Conservation (phyloP, 2,888 invertebrate species). For the Dysmachus trigonus region DNA sequence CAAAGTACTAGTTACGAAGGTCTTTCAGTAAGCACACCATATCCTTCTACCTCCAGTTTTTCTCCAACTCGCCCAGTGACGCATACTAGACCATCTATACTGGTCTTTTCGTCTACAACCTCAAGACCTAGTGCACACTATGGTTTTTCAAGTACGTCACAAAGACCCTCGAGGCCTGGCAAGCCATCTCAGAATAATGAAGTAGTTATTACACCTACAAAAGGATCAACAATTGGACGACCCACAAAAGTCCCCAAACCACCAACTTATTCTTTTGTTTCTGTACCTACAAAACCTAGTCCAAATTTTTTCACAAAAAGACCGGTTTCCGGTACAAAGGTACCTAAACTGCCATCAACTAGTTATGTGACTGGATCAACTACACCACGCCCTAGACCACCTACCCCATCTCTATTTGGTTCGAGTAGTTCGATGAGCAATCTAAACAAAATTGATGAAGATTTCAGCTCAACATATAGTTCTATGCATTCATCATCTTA, state of each 20-base stretch:
- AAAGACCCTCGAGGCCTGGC: conserved; percentile 53
- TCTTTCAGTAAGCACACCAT: conserved; percentile 47
- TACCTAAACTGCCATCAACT: conserved; percentile 64
- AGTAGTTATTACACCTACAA: conserved; percentile 43
- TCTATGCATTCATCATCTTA: conserved; percentile 63
- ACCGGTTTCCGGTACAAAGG: conserved; percentile 45
- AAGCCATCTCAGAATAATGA: conserved; percentile 30
- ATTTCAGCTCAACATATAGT: conserved; percentile 57
- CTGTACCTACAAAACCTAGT: background rate
- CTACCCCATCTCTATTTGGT: conserved; percentile 53
- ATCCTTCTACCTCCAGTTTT: conserved; percentile 30
- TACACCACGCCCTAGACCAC: conserved; percentile 65
- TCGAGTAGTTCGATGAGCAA: background rate
- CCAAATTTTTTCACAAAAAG: background rate
- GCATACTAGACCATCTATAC: conserved; percentile 55
- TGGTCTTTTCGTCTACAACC: conserved; percentile 1
- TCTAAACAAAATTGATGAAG: conserved; percentile 54
- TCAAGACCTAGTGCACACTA: background rate
- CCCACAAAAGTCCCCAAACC: conserved; percentile 54
- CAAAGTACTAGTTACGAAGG: conserved; percentile 61
- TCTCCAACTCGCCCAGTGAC: conserved; percentile 56
- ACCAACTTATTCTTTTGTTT: conserved; percentile 53
- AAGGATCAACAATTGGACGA: conserved; percentile 38
- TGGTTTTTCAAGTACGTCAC: background rate
- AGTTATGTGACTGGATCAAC: conserved; percentile 66